A percentile compares a stretch with the other conserved stretches of the same genome.
Conservation (phyloP, 1,140 invertebrate species). For the Heterodera carotae region DNA sequence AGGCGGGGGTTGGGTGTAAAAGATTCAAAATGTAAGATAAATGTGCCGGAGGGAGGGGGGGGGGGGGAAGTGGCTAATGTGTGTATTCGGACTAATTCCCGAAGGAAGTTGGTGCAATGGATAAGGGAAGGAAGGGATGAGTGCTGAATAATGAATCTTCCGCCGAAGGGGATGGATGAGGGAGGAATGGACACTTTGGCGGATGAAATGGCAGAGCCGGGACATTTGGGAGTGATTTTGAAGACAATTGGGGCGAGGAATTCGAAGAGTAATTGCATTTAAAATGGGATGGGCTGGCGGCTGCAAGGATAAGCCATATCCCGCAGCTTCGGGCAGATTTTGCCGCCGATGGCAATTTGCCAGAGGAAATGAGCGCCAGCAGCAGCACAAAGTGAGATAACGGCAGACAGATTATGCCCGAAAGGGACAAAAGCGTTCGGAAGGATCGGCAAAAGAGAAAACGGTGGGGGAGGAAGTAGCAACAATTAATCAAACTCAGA, state of each 20-base stretch:
- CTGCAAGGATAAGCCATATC: too few species aligned
- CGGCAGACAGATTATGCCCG: neutral
- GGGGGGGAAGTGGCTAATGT: constrained; percentile 16
- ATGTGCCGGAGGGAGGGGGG: too few species aligned
- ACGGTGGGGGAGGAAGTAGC: neutral
- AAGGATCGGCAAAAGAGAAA: too few species aligned
- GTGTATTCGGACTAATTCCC: constrained; percentile 4
- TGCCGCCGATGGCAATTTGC: neutral
- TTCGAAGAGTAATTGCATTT: constrained; percentile 5
- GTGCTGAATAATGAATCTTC: neutral
- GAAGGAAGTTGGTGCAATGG: neutral
- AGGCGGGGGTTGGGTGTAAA: constrained; percentile 8
- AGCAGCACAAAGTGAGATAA: neutral
- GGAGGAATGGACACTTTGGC: neutral
- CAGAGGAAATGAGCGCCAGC: neutral
- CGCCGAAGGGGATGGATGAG: neutral
- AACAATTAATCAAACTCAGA: constrained; percentile 5
- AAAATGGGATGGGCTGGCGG: neutral
- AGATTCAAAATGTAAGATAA: constrained; percentile 9
- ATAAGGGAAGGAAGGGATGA: too few species aligned
- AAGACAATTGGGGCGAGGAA: neutral
- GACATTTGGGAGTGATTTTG: constrained; percentile 4
- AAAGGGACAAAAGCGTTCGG: neutral
- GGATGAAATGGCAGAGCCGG: too few species aligned
- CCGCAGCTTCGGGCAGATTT: neutral